phyloP scores from a whole-genome alignment of 2,888 invertebrate species.

The Perizoma flavofasciatum region DNA sequence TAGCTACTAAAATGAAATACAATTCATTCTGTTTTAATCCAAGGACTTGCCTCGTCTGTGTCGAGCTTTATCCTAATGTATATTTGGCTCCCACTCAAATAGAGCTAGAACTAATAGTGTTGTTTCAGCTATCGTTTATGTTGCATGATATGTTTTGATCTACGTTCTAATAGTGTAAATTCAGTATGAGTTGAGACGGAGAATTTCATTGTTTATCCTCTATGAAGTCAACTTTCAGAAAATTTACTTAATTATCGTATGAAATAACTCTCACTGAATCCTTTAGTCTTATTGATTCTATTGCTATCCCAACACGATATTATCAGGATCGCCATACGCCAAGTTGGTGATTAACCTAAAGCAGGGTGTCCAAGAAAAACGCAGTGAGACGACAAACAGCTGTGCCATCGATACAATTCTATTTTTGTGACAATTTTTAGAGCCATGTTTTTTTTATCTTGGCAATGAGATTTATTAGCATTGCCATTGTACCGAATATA shows the following conservation, averaged over 20 bases:
- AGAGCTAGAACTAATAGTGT: constrained; percentile 37
- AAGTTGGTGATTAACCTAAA: too few relatives aligned
- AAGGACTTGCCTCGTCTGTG: constrained; percentile 12
- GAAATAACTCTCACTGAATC: background rate
- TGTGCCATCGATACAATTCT: too few relatives aligned
- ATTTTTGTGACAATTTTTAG: too few relatives aligned
- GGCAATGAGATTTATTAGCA: too few relatives aligned
- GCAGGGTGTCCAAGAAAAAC: too few relatives aligned
- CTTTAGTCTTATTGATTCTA: background rate
- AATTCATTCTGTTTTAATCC: too few relatives aligned
- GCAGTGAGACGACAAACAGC: too few relatives aligned
- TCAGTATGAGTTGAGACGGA: constrained; percentile 12
- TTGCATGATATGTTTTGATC: constrained; percentile 66
- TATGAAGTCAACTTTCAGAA: background rate
- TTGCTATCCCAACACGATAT: too few relatives aligned
- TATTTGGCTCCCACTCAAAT: constrained; percentile 44
- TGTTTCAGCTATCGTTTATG: constrained; percentile 43
- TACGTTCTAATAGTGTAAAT: constrained; percentile 26
- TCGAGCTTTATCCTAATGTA: constrained; percentile 38
- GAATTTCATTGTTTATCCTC: constrained; percentile 26
- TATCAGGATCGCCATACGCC: too few relatives aligned
- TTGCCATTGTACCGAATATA: too few relatives aligned
- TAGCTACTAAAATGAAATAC: background rate
- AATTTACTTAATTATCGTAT: background rate
- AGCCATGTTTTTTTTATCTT: too few relatives aligned